phyloP scores from a whole-genome alignment of 37 sponge, comb jelly and placozoan genomes.

The Halisarca cf. caerulea region DNA sequence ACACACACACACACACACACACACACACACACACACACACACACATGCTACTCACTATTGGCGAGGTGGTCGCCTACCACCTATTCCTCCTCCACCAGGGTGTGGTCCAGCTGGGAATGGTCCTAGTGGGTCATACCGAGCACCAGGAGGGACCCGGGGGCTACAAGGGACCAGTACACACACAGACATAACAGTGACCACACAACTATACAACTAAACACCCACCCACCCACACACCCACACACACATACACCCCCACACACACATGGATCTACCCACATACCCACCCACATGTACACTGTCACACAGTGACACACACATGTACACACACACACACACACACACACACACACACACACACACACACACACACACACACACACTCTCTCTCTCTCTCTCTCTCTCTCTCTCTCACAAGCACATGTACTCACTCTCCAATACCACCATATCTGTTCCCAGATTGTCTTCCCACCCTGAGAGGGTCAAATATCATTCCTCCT shows the following conservation, averaged over 20 bases:
- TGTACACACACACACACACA: too few species aligned
- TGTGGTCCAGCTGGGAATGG: slow-evolving; percentile 5
- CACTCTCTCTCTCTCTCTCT: slow-evolving; percentile 7
- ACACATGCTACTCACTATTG: too few species aligned
- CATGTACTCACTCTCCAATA: slow-evolving; percentile 9
- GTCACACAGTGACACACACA: too few species aligned
- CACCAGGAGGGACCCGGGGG: slow-evolving; percentile 19
- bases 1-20: too few species aligned
- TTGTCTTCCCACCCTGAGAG: background rate
- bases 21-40: too few species aligned
- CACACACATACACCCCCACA: too few species aligned
- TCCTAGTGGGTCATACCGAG: slow-evolving; percentile 13
- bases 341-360: too few species aligned
- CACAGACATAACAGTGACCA: too few species aligned
- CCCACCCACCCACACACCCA: background rate
- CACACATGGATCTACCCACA: too few species aligned
- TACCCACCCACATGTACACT: too few species aligned
- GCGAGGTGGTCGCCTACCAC: too few species aligned
- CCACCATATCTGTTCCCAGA: background rate
- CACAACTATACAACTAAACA: background rate
- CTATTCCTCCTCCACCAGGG: background rate
- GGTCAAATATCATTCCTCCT: slow-evolving; percentile 20
- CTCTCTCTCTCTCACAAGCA: slow-evolving; percentile 28
- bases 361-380: slow-evolving; percentile 8
- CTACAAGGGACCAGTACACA: background rate